These are phyloP conservation scores for Hypolimnas misippus DNA, from an alignment of 2,888 invertebrate species.

Conservation along the genomic window DNA sequence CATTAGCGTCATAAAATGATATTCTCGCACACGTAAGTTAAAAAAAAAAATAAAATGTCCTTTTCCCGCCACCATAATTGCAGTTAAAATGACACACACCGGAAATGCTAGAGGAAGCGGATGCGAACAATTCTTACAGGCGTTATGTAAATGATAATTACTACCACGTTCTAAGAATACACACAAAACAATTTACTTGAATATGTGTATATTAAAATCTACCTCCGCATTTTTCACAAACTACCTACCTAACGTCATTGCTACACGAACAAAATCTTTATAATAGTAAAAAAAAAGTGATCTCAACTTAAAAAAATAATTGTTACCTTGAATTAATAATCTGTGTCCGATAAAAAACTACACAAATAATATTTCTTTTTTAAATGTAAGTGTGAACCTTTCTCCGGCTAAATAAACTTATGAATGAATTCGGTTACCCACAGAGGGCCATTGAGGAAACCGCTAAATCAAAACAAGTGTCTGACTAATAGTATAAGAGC, in stretches of 20 bases:
- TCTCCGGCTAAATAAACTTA: constrained; percentile 16
- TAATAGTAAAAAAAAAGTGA: background rate
- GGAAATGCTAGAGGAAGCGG: constrained; percentile 51
- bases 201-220: background rate
- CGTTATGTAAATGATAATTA: constrained; percentile 44
- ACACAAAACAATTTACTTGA: constrained; percentile 25
- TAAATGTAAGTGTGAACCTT: background rate
- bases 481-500: background rate
- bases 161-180: constrained; percentile 32
- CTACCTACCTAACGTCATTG: background rate
- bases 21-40: background rate
- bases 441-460: constrained; percentile 36
- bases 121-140: constrained; percentile 45
- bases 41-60: constrained; percentile 24
- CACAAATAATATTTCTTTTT: background rate
- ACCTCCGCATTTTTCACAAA: constrained; percentile 2
- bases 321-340: background rate
- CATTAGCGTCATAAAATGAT: background rate
- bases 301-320: background rate
- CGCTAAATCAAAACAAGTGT: constrained; percentile 31
- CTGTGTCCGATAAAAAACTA: background rate
- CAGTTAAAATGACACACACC: constrained; percentile 37
- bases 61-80: constrained; percentile 33
- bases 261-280: background rate
- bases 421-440: constrained; percentile 34